Conservation (phyloP, 2,113 vertebrate genomes). For the Petrocephalus zakoni region DNA sequence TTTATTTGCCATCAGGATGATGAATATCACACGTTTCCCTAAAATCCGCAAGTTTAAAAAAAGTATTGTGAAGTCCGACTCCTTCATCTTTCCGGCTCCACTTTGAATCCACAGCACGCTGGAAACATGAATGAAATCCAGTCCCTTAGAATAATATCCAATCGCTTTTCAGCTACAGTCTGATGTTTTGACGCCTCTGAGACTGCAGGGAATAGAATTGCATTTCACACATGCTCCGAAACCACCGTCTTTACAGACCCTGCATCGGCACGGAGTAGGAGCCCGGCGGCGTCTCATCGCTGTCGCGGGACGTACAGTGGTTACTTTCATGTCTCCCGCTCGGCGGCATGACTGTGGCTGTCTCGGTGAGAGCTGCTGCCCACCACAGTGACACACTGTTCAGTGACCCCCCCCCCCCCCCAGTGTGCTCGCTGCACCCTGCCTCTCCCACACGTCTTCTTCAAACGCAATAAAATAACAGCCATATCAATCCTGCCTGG, state of each 20-base stretch:
- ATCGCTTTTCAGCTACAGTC: neutral
- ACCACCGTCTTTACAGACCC: neutral
- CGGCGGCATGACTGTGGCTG: neutral
- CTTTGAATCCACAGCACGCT: neutral
- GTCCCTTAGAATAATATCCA: constrained; percentile 4
- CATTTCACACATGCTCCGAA: neutral
- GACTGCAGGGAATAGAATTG: neutral
- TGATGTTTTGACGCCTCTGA: neutral
- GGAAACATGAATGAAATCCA: neutral
- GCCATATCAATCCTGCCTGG: neutral
- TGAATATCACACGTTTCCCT: neutral
- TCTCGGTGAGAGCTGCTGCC: neutral
- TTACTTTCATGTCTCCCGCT: neutral
- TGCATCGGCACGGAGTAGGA: neutral
- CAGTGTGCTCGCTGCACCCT: neutral
- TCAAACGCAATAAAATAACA: constrained; percentile 4
- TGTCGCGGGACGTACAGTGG: neutral
- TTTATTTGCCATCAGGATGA: neutral
- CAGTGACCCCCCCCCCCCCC: constrained; percentile 7
- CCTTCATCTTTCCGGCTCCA: neutral
- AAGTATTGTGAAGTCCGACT: neutral
- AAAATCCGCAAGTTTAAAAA: neutral
- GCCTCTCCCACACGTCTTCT: neutral
- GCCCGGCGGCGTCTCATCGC: neutral
- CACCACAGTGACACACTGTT: neutral